Conservation (phyloP, 92 coral and sea anemone genomes). For the Siderastrea siderea region DNA sequence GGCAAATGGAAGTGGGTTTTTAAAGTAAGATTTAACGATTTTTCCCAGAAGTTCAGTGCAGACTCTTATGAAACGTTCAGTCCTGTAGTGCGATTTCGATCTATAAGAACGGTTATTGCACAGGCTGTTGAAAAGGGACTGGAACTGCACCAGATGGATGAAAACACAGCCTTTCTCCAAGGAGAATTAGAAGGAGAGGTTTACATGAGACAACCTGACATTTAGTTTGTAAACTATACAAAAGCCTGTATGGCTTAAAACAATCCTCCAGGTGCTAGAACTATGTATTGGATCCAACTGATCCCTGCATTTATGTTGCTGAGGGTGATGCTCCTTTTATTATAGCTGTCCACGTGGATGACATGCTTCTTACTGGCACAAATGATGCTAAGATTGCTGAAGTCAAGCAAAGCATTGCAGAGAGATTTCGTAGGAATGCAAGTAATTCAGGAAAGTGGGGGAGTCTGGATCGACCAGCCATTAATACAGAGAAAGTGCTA, state of each 20-base stretch:
- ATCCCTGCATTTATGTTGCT: constrained; percentile 44
- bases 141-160: constrained; percentile 81
- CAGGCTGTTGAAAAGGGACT: constrained; percentile 56
- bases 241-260: constrained; percentile 77
- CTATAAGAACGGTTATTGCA: constrained; percentile 61
- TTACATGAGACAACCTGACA: constrained; percentile 72
- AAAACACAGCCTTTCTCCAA: constrained; percentile 69
- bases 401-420: constrained; percentile 70
- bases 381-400: constrained; percentile 57
- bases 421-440: constrained; percentile 64
- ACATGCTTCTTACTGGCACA: constrained; percentile 62
- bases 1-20: constrained; percentile 76
- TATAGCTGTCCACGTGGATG: constrained; percentile 65
- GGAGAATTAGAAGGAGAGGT: constrained; percentile 62
- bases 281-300: constrained; percentile 50
- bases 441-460: constrained; percentile 64
- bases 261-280: constrained; percentile 79
- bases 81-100: constrained; percentile 69
- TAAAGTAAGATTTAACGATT: constrained; percentile 25
- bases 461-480: constrained; percentile 69
- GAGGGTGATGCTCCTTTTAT: constrained; percentile 38
- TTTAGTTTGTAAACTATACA: constrained; percentile 74
- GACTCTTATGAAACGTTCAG: constrained; percentile 76
- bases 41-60: constrained; percentile 67
- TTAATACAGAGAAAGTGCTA: constrained; percentile 43